These are phyloP conservation scores for Mirza zaza DNA, from an alignment of 2,113 vertebrate genomes.

Conservation along the genomic window DNA sequence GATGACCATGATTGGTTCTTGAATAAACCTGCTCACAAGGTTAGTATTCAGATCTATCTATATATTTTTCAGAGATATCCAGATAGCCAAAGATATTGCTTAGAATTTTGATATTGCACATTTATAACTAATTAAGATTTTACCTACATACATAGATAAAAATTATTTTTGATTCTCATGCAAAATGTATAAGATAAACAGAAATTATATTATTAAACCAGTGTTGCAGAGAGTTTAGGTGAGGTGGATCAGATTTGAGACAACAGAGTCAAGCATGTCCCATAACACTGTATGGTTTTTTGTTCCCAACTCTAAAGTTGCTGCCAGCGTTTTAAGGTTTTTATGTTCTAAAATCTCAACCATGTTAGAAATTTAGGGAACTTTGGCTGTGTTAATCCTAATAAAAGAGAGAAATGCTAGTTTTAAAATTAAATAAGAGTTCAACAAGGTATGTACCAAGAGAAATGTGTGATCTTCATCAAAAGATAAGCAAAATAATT, in stretches of 20 bases:
- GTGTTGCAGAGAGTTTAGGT: neutral
- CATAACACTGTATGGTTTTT: neutral
- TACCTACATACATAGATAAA: neutral
- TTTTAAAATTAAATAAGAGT: constrained; percentile 24
- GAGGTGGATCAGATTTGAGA: neutral
- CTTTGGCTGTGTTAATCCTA: neutral
- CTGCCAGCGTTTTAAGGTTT: neutral
- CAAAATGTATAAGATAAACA: neutral
- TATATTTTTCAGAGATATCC: neutral
- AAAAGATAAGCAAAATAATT: neutral
- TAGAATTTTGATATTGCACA: neutral
- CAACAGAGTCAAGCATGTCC: neutral
- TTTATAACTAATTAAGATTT: neutral
- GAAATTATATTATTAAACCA: neutral
- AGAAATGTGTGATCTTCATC: neutral
- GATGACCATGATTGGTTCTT: neutral
- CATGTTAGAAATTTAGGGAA: neutral
- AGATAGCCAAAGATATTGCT: neutral
- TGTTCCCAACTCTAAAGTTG: neutral
- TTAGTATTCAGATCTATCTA: neutral
- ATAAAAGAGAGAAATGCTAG: neutral
- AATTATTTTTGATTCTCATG: neutral
- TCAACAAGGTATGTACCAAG: neutral
- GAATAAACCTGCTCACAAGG: neutral
- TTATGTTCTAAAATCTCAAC: neutral